phyloP scores from a whole-genome alignment of 1,140 invertebrate species.

The Calycopis cecrops region DNA sequence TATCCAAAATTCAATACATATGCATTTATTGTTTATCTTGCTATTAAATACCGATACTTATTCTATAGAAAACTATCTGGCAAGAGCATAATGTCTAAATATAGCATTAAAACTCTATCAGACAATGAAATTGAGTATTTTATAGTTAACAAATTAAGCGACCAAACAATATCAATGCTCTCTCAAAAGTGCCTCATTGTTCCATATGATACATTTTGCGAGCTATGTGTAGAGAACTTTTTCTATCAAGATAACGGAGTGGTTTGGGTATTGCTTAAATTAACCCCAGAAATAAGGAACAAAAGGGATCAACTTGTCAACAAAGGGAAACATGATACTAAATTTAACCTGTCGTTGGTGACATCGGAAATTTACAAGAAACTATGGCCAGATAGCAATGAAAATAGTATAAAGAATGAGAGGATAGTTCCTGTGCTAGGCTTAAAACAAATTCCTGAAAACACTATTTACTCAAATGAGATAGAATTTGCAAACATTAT shows the following conservation, averaged over 20 bases:
- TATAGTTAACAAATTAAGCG: slow-evolving; percentile 33
- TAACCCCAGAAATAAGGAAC: slow-evolving; percentile 40
- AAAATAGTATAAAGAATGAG: slow-evolving; percentile 29
- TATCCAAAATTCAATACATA: slow-evolving; percentile 65
- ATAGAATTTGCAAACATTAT: slow-evolving; percentile 51
- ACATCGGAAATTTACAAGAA: slow-evolving; percentile 59
- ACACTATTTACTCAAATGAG: slow-evolving; percentile 46
- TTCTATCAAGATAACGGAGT: slow-evolving; percentile 61
- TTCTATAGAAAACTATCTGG: slow-evolving; percentile 29
- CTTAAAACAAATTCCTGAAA: slow-evolving; percentile 39
- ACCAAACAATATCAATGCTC: slow-evolving; percentile 40
- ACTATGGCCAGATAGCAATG: slow-evolving; percentile 36
- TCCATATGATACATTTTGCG: slow-evolving; percentile 49
- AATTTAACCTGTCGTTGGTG: slow-evolving; percentile 46
- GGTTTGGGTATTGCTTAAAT: slow-evolving; percentile 54
- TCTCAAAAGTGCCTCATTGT: slow-evolving; percentile 57
- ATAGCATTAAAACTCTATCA: slow-evolving; percentile 42
- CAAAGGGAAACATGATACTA: slow-evolving; percentile 30
- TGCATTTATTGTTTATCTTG: slow-evolving; percentile 54
- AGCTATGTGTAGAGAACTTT: slow-evolving; percentile 55
- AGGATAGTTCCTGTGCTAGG: slow-evolving; percentile 59
- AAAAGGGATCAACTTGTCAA: slow-evolving; percentile 33
- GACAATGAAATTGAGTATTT: slow-evolving; percentile 32
- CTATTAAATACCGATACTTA: slow-evolving; percentile 59
- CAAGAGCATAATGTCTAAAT: slow-evolving; percentile 35